phyloP scores from a whole-genome alignment of 2,888 invertebrate species.

The Zhuqinia jingwanae region DNA sequence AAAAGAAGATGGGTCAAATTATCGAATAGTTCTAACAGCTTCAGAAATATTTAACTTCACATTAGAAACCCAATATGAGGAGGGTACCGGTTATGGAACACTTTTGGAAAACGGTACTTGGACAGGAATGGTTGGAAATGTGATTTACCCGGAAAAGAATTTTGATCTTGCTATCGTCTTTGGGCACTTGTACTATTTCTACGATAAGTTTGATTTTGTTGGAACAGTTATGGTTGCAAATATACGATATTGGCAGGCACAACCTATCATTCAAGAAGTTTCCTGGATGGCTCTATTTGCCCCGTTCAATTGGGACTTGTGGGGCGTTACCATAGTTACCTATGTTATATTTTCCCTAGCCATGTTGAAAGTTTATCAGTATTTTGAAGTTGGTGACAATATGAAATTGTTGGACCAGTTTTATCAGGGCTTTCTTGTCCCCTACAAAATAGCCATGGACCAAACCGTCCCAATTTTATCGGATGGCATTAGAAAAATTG shows the following conservation, averaged over 20 bases:
- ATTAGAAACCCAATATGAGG: slow-evolving; percentile 11
- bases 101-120: slow-evolving; percentile 37
- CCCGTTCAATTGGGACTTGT: neutral
- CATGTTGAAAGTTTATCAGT: neutral
- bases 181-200: slow-evolving; percentile 2
- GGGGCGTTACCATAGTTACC: neutral
- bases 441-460: neutral
- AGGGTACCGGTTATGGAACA: slow-evolving; percentile 20
- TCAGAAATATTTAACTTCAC: slow-evolving; percentile 33
- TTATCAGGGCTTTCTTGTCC: neutral
- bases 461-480: neutral
- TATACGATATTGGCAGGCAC: neutral
- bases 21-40: slow-evolving; percentile 4
- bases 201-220: slow-evolving; percentile 23
- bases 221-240: neutral
- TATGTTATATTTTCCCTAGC: neutral
- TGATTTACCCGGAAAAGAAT: slow-evolving; percentile 35
- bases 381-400: neutral
- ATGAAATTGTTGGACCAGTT: neutral
- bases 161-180: slow-evolving; percentile 32
- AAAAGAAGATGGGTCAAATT: slow-evolving; percentile 7
- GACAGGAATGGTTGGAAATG: slow-evolving; percentile 30
- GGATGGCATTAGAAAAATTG: neutral
- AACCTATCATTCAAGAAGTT: neutral
- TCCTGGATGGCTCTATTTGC: neutral